Conservation (phyloP, 2,888 invertebrate species). For the Phlogophora meticulosa region DNA sequence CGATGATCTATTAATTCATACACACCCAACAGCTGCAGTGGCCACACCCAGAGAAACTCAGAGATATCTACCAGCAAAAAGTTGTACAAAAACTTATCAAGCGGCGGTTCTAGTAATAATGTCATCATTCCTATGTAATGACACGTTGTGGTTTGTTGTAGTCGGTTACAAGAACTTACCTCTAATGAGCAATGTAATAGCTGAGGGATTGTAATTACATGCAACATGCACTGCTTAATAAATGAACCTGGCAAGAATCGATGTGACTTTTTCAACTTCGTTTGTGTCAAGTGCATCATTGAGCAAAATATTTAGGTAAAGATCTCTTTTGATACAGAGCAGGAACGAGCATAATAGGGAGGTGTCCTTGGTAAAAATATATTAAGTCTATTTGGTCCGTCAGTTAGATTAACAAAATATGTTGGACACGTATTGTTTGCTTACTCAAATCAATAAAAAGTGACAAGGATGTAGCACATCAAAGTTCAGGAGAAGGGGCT, state of each 20-base stretch:
- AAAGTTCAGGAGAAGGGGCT: too few relatives aligned
- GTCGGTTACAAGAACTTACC: conserved; percentile 28
- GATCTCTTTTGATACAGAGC: background rate
- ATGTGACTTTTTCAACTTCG: background rate
- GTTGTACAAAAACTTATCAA: conserved; percentile 56
- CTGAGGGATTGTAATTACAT: conserved; percentile 30
- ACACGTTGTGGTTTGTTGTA: conserved; percentile 36
- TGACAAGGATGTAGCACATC: too few relatives aligned
- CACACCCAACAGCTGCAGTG: conserved; percentile 21
- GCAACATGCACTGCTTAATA: background rate
- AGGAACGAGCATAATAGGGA: too few relatives aligned
- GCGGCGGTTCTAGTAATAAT: conserved; percentile 51
- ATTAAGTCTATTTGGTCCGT: too few relatives aligned
- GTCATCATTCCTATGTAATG: conserved; percentile 66
- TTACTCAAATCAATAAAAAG: too few relatives aligned
- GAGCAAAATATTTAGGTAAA: too few relatives aligned
- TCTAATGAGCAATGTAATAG: conserved; percentile 37
- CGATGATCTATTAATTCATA: conserved; percentile 32
- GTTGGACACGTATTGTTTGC: too few relatives aligned
- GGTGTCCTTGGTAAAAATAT: too few relatives aligned
- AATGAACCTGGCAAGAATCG: background rate
- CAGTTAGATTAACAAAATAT: too few relatives aligned
- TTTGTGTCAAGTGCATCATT: background rate
- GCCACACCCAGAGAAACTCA: conserved; percentile 66
- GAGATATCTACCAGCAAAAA: conserved; percentile 53